Evolutionary conservation across 2,113 vertebrate species (phyloP).

Genomic region (Sinocyclocheilus anshuiensis): DNA sequence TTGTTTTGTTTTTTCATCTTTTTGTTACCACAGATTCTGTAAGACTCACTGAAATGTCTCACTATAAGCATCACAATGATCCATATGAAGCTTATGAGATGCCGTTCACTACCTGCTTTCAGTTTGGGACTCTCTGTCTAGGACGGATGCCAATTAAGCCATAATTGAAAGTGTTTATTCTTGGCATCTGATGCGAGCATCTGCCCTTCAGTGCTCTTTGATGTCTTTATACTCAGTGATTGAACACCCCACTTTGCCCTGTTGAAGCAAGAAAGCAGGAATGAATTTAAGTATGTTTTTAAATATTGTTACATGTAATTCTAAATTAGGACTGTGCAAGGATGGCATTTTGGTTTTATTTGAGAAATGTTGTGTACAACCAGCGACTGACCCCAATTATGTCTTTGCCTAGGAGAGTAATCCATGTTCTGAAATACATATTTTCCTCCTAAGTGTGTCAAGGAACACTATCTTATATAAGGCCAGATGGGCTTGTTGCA

Average conservation of each 20-base stretch:
- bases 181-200: neutral
- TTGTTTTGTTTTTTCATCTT: neutral
- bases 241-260: neutral
- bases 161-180: neutral
- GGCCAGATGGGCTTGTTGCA: slow-evolving; percentile 45
- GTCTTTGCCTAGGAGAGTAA: slow-evolving; percentile 51
- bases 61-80: slow-evolving; percentile 7
- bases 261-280: neutral
- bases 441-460: slow-evolving; percentile 52
- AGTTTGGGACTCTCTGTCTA: neutral
- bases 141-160: neutral
- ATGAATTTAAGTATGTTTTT: neutral
- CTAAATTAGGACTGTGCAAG: neutral
- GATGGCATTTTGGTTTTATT: slow-evolving; percentile 26
- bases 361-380: slow-evolving; percentile 15
- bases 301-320: neutral
- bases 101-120: neutral
- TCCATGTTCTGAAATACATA: slow-evolving; percentile 49
- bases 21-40: neutral
- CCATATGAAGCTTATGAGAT: neutral
- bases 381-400: slow-evolving; percentile 40
- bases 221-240: slow-evolving; percentile 4
- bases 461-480: slow-evolving; percentile 57
- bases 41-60: neutral
- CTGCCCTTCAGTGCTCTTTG: slow-evolving; percentile 13